Conservation (phyloP, 1,140 invertebrate species). For the Centruroides sculpturatus region DNA sequence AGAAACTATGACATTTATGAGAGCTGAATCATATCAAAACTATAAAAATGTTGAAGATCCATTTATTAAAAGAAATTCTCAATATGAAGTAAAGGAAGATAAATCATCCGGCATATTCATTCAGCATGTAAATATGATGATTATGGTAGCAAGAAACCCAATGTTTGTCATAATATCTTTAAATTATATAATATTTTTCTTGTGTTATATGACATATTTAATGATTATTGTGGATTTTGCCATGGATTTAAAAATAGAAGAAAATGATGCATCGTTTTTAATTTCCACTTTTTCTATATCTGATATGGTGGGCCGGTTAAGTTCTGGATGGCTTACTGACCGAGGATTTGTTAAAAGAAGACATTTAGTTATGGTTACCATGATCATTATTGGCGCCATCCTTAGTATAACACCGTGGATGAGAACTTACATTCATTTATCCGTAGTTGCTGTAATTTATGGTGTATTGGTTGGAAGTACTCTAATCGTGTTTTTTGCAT, state of each 20-base stretch:
- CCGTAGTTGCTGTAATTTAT: conserved; percentile 2
- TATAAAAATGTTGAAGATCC: too few species aligned
- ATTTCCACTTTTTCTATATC: conserved; percentile 14
- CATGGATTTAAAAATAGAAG: conserved; percentile 13
- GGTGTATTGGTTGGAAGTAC: conserved; percentile 11
- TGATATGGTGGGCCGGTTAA: conserved; percentile 15
- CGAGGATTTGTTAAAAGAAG: conserved; percentile 10
- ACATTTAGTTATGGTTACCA: conserved; percentile 10
- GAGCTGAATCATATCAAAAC: too few species aligned
- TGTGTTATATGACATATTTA: conserved; percentile 14
- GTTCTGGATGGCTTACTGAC: conserved; percentile 17
- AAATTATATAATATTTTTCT: conserved; percentile 10
- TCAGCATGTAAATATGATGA: too few species aligned
- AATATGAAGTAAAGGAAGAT: too few species aligned
- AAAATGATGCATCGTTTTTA: conserved; percentile 8
- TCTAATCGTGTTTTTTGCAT: conserved; percentile 16
- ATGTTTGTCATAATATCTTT: conserved; percentile 12
- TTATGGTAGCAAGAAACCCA: conserved; percentile 3
- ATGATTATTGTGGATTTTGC: conserved; percentile 19
- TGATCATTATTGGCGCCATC: conserved; percentile 10
- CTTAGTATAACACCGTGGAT: conserved; percentile 6
- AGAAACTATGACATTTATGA: too few species aligned
- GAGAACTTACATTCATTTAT: conserved; percentile 9
- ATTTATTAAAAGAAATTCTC: too few species aligned
- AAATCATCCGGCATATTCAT: too few species aligned